Conservation (phyloP, 2,797 vertebrate genomes). For the Anabacerthia variegaticeps region DNA sequence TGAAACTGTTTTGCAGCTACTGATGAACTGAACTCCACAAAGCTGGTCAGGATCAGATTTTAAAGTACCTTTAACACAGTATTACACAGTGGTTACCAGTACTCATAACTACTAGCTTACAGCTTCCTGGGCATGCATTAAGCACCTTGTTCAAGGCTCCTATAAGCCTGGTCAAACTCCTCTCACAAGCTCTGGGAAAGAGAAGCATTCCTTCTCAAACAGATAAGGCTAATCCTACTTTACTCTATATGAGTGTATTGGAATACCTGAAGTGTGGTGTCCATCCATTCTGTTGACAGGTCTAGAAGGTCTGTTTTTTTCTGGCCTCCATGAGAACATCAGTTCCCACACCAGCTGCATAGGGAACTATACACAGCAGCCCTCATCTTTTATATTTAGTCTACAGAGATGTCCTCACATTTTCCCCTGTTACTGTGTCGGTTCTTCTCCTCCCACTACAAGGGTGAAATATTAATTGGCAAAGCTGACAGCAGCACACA, state of each 20-base stretch:
- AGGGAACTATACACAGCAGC: not conserved
- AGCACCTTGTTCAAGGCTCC: not conserved
- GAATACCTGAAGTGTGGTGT: not conserved
- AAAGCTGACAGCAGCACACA: not conserved
- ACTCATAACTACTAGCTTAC: not conserved
- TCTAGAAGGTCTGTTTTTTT: not conserved
- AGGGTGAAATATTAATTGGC: not conserved
- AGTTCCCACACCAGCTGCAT: not conserved
- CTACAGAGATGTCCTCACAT: not conserved
- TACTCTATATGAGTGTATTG: not conserved
- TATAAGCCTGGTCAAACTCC: not conserved
- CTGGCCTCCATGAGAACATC: not conserved
- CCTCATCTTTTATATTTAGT: not conserved
- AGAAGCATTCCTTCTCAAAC: not conserved
- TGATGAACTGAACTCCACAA: not conserved
- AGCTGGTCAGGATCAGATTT: not conserved
- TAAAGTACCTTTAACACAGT: not conserved
- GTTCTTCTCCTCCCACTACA: not conserved
- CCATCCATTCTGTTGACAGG: not conserved
- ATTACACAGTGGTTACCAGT: not conserved
- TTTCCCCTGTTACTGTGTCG: not conserved
- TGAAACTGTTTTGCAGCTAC: not conserved
- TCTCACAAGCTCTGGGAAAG: not conserved
- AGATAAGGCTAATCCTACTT: not conserved
- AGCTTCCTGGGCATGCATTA: not conserved